Percentiles rank a stretch among this genome's conserved stretches.
phyloP scores from a whole-genome alignment of 2,888 invertebrate species.

The Ectemnius lituratus region DNA sequence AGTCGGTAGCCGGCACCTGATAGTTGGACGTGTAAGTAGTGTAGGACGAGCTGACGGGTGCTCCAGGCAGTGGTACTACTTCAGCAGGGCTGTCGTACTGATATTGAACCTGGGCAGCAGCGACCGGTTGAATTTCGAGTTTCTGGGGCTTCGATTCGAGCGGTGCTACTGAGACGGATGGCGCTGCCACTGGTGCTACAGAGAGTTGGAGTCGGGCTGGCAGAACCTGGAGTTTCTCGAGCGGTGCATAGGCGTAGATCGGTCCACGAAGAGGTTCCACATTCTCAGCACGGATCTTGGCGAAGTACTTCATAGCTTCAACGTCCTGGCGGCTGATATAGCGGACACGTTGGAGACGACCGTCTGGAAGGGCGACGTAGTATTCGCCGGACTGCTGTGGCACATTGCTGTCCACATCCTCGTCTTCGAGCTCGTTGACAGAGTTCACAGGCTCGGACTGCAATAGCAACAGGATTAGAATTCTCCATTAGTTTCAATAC shows the following conservation, averaged over 20 bases:
- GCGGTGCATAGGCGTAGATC: constrained; percentile 79
- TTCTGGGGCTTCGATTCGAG: constrained; percentile 58
- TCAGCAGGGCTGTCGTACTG: constrained; percentile 64
- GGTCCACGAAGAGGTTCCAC: constrained; percentile 83
- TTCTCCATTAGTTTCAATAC: too few relatives aligned
- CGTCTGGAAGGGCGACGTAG: constrained; percentile 83
- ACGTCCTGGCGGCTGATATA: constrained; percentile 80
- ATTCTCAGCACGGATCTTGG: constrained; percentile 82
- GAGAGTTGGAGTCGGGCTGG: constrained; percentile 62
- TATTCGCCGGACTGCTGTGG: constrained; percentile 80
- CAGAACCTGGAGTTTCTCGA: constrained; percentile 71
- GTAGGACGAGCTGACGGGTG: constrained; percentile 66
- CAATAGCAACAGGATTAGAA: neutral
- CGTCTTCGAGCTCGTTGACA: constrained; percentile 72
- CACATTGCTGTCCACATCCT: constrained; percentile 68
- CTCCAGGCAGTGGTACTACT: constrained; percentile 52
- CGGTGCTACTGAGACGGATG: constrained; percentile 36
- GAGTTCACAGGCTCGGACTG: constrained; percentile 70
- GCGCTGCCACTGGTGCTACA: constrained; percentile 48
- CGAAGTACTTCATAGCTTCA: constrained; percentile 83
- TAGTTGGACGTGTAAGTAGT: constrained; percentile 70
- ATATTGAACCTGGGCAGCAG: constrained; percentile 67
- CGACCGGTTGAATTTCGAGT: constrained; percentile 69
- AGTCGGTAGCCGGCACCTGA: constrained; percentile 63
- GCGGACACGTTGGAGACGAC: constrained; percentile 82